Evolutionary conservation across 2,113 vertebrate species (phyloP).

Genomic region (Micronycteris hirsuta): DNA sequence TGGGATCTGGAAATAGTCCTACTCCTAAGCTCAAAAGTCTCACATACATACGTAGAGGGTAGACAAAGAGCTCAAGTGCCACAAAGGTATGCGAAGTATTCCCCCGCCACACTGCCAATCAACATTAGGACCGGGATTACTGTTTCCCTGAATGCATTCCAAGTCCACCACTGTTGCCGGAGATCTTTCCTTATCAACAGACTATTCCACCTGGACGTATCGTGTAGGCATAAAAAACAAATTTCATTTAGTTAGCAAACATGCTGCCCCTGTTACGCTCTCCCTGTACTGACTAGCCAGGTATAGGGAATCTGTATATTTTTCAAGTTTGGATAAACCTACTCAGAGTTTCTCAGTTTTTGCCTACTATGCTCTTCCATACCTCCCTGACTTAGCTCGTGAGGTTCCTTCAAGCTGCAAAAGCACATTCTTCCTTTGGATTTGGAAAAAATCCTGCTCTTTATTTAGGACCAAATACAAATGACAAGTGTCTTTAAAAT

Average conservation of each 20-base stretch:
- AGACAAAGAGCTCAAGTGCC: background rate
- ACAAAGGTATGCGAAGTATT: background rate
- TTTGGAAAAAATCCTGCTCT: background rate
- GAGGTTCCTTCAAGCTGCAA: background rate
- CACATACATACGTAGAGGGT: background rate
- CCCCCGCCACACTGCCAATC: background rate
- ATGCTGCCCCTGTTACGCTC: background rate
- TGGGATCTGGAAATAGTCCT: background rate
- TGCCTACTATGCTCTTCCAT: background rate
- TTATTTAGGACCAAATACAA: background rate
- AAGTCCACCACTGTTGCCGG: background rate
- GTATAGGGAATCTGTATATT: background rate
- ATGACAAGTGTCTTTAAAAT: background rate
- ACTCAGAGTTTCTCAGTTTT: background rate
- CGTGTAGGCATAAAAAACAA: background rate
- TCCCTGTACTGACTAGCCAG: background rate
- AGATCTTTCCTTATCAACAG: background rate
- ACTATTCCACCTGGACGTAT: background rate
- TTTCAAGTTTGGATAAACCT: background rate
- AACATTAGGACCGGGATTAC: background rate
- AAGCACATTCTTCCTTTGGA: background rate
- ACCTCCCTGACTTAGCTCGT: background rate
- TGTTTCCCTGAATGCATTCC: background rate
- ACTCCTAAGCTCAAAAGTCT: background rate
- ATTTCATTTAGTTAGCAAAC: background rate